Evolutionary conservation across 2,888 invertebrate genomes (phyloP), one percentile per base, ranked within the genome.

Genomic region (Drosophila hamatofila): DNA sequence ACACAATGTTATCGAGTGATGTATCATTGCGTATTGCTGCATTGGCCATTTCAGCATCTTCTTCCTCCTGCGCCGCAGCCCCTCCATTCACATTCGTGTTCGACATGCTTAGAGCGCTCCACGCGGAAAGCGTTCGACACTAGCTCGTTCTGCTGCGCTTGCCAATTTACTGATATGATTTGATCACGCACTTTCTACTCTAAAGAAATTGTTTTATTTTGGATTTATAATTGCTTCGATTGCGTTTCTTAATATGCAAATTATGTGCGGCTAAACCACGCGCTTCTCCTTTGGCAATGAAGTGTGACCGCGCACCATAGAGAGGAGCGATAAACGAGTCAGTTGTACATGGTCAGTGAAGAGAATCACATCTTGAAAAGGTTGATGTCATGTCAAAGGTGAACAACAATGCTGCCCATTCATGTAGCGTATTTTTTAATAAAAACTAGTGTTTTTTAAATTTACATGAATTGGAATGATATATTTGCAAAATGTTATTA

Each of bases 231-330:
- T 46, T 42, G 51, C 35, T 41, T 5, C 30, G 33, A 9, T 11
- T n/a, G 18, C 9, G 35, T 48, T 48, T 25, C n/a, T 59, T 55
- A 35, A 25, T 49, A 49, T 42, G 52, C 48, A 51, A 77, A 81
- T 72, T 62, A 14, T 9, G 37, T 54, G 67, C 81, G 60, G 73
- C 78, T 72, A 58, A 80, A 91, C 90, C 90, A 89, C 89, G 84
- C 84, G 89, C 88, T 89, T 75, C 66, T 55, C 59, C 67, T 71
- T 71, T 52, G 73, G 67, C 41, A 75, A 59, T 49, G 35, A 59
- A 68, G 63, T 61, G 68, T 63, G 65, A 69, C 77, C 75, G 49
- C 44, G 11, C 21, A 1, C 1, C 9, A 27, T 56, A 68, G 55
- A 42, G 68, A 57, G 23, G 55, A 49, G 52, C 33, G 11, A 30